Conservation (phyloP, 2,797 vertebrate genomes). For the Semaprochilodus insignis region DNA sequence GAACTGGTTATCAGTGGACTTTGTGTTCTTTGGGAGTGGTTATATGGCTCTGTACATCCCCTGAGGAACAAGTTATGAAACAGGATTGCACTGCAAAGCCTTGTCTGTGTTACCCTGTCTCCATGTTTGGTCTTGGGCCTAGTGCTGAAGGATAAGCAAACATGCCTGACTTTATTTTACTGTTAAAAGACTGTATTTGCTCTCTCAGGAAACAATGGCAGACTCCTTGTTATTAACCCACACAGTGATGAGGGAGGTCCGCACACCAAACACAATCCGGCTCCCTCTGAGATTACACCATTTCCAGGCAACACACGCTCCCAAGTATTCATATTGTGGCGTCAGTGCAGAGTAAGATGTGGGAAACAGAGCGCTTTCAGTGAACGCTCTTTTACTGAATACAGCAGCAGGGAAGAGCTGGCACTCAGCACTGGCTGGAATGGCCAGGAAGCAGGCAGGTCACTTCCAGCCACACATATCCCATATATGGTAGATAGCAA, state of each 20-base stretch:
- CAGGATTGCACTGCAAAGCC: too few relatives aligned
- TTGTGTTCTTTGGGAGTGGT: not conserved
- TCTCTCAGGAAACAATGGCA: not conserved
- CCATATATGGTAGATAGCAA: too few relatives aligned
- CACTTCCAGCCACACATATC: too few relatives aligned
- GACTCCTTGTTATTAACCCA: not conserved
- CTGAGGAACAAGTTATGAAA: not conserved
- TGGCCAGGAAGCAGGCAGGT: too few relatives aligned
- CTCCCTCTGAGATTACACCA: not conserved
- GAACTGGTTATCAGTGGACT: not conserved
- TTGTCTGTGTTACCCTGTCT: not conserved
- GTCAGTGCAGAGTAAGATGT: too few relatives aligned
- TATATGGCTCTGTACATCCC: not conserved
- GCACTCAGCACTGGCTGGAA: too few relatives aligned
- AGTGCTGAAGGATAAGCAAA: not conserved
- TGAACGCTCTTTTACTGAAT: not conserved
- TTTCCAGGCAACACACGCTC: not conserved
- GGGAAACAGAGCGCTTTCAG: too few relatives aligned
- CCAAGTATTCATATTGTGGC: not conserved
- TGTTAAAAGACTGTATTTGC: not conserved
- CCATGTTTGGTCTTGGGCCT: not conserved
- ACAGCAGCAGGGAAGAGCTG: not conserved
- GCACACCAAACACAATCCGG: not conserved
- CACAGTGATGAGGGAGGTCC: not conserved
- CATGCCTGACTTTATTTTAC: not conserved